Evolutionary conservation across 2,113 vertebrate genomes (phyloP), one percentile per base, ranked within the genome.

Genomic region (Leptodactylus fuscus): DNA sequence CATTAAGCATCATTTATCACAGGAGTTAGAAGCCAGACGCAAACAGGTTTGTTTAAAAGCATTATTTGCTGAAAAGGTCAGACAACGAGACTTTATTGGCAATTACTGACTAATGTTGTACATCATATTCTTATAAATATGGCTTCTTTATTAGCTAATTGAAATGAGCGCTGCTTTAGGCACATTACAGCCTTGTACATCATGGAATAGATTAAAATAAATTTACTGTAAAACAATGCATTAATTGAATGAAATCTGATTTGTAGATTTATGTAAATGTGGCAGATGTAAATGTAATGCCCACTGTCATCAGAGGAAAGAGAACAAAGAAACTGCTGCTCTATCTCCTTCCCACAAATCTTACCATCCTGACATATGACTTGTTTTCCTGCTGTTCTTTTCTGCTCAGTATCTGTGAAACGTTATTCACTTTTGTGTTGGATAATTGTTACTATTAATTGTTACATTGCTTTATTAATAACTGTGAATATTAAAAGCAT

Each of bases 221-320:
- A 49, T 76, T 49, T 76, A 49, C 44, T 76, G 44, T 49, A 76
- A 49, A 51, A 76, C 73, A 76, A 29, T 49, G 44, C 44, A 49
- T 49, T 76, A 13, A 76, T 76, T 49, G 24, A 76, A 75, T 75
- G n/a, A 75, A 49, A 75, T 75, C 71, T 75, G 44, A 46, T 49
- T 75, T 49, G 71, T 49, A 75, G 71, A 75, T 75, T 75, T 75
- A 75, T 75, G 71, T 18, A 75, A 75, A 75, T 75, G 44, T 27
- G 12, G 44, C 44, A 29, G 48, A 76, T 76, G 73, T 32, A 51
- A 76, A 76, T 32, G 24, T 48, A n/a, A 16, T 22, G 34, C 7
- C n/a, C 44, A 75, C 44, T 51, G 2, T 49, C 15, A 76, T 16
- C 27, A 75, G 22, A 32, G 73, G 44, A 24, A 41, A 51, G 48